Evolutionary conservation across 2,888 invertebrate genomes (phyloP).

Genomic region (Noctua pronuba): DNA sequence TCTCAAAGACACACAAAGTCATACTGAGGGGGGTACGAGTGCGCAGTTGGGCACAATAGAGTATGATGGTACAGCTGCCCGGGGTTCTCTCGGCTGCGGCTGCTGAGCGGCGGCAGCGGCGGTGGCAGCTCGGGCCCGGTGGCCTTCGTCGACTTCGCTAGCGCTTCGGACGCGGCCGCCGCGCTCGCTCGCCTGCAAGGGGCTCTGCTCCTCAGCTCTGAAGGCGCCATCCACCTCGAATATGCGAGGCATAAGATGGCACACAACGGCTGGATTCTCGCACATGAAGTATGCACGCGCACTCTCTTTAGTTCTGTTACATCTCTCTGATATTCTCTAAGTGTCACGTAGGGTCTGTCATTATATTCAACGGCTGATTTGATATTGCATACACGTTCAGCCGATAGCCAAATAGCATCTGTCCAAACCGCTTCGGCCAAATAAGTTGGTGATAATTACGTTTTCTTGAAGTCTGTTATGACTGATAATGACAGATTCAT

Average conservation of each 20-base stretch:
- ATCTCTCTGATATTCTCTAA: constrained; percentile 46
- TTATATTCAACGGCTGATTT: constrained; percentile 2
- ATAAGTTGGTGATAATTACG: not conserved
- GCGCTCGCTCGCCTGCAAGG: constrained; percentile 98
- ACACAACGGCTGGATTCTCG: constrained; percentile 91
- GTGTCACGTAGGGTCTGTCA: constrained; percentile 18
- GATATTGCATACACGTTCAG: constrained; percentile 14
- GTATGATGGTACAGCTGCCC: constrained; percentile 96
- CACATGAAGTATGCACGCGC: constrained; percentile 90
- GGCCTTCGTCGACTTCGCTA: constrained; percentile 99
- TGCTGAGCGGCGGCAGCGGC: constrained; percentile 95
- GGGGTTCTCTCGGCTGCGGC: constrained; percentile 99
- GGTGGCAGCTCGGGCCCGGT: constrained; percentile 93
- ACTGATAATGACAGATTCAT: constrained; percentile 40
- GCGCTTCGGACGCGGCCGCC: constrained; percentile 96
- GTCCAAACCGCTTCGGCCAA: constrained; percentile 5
- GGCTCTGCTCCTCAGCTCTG: constrained; percentile 98
- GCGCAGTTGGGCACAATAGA: constrained; percentile 78
- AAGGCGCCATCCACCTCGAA: constrained; percentile 99
- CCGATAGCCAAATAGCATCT: not conserved
- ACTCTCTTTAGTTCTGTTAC: constrained; percentile 69
- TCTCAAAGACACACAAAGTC: constrained; percentile 62
- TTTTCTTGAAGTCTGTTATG: not conserved
- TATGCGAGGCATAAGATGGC: constrained; percentile 99
- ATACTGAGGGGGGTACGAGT: constrained; percentile 82